Conservation (phyloP, 2,797 vertebrate genomes). For the Cryptoblepharus egeriae region DNA sequence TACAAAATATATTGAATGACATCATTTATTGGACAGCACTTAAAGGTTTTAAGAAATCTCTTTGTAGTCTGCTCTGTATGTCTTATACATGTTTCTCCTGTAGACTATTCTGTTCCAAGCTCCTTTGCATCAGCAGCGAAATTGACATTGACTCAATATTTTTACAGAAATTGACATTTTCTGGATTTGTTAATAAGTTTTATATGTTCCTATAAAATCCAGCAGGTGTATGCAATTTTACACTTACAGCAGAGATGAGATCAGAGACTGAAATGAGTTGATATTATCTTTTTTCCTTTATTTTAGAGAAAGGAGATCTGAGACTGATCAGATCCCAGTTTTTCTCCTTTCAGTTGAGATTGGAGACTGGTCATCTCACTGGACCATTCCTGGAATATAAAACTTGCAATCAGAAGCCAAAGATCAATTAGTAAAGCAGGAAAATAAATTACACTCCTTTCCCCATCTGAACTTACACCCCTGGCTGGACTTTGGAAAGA, state of each 20-base stretch:
- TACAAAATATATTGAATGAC: neutral
- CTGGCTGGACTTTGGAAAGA: neutral
- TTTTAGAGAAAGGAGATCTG: neutral
- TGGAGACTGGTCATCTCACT: too few relatives aligned
- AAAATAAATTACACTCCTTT: too few relatives aligned
- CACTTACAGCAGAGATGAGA: neutral
- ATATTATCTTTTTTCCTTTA: neutral
- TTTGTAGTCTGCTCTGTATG: neutral
- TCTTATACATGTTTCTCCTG: neutral
- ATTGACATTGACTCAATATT: neutral
- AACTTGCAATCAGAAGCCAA: too few relatives aligned
- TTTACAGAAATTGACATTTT: too few relatives aligned
- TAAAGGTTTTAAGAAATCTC: neutral
- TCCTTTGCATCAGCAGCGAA: neutral
- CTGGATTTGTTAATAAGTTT: neutral
- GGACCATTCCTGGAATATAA: too few relatives aligned
- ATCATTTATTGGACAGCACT: conserved; percentile 6
- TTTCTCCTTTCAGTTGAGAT: too few relatives aligned
- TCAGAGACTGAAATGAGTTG: neutral
- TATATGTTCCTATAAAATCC: neutral
- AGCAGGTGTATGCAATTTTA: neutral
- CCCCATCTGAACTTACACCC: neutral
- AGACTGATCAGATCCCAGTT: neutral
- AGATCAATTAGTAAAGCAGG: too few relatives aligned
- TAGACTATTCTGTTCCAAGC: neutral